phyloP scores from a whole-genome alignment of 1,140 invertebrate species.

The Drosophila suzukii region DNA sequence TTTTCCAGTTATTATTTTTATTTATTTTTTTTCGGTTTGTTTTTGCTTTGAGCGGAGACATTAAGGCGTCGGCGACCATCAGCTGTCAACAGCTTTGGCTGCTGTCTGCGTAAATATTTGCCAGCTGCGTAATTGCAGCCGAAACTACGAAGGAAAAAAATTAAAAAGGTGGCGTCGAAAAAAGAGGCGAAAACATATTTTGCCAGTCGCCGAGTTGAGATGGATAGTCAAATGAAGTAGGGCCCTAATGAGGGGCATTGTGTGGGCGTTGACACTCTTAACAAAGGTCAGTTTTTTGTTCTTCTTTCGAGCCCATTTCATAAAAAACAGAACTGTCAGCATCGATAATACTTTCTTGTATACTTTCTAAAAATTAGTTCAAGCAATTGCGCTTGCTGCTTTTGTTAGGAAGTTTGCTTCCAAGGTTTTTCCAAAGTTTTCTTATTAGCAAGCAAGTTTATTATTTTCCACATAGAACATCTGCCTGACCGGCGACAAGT shows the following conservation, averaged over 20 bases:
- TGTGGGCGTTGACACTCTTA: conserved; percentile 30
- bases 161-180: conserved; percentile 12
- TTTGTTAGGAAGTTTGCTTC: conserved; percentile 8
- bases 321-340: not conserved
- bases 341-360: conserved; percentile 10
- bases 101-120: conserved; percentile 60
- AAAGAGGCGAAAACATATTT: conserved; percentile 22
- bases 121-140: conserved; percentile 59
- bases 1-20: conserved; percentile 41
- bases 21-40: conserved; percentile 13
- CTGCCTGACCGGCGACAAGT: conserved; percentile 35
- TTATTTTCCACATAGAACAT: conserved; percentile 30
- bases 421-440: conserved; percentile 7
- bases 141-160: conserved; percentile 29
- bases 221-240: conserved; percentile 32
- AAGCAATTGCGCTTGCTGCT: conserved; percentile 7
- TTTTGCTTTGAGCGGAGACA: conserved; percentile 21
- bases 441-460: conserved; percentile 37
- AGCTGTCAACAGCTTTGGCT: conserved; percentile 54
- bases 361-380: conserved; percentile 27
- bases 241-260: conserved; percentile 44
- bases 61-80: conserved; percentile 37
- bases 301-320: too few species aligned
- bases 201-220: conserved; percentile 3
- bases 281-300: conserved; percentile 29